Evolutionary conservation across 2,113 vertebrate species (phyloP).

Genomic region (Scortum barcoo): DNA sequence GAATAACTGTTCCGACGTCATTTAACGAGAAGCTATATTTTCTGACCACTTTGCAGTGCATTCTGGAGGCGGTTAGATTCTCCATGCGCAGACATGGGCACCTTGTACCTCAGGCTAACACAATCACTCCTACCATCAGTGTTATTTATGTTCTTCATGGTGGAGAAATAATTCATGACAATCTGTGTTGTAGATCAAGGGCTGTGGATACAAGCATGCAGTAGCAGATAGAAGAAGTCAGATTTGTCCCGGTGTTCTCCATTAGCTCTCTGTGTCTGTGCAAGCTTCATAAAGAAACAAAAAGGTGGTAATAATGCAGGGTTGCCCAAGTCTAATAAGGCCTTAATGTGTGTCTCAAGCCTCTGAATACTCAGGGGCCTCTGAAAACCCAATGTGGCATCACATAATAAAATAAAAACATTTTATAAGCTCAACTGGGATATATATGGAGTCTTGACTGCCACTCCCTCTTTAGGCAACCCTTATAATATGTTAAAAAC

Average conservation of each 20-base stretch:
- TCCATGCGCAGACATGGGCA: not conserved
- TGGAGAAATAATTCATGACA: conserved; percentile 3
- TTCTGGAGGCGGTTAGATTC: conserved; percentile 47
- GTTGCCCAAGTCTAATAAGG: not conserved
- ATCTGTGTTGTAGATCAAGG: conserved; percentile 20
- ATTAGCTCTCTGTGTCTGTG: not conserved
- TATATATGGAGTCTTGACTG: not conserved
- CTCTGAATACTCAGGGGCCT: no score
- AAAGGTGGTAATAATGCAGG: not conserved
- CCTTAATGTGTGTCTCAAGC: not conserved
- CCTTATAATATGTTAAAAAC: not conserved
- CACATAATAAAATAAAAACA: not conserved
- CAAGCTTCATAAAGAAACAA: not conserved
- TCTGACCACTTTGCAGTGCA: conserved; percentile 52
- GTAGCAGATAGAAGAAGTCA: not conserved
- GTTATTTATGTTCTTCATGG: conserved; percentile 38
- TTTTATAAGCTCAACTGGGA: not conserved
- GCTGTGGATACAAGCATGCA: not conserved
- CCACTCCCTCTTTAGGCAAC: not conserved
- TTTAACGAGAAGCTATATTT: conserved; percentile 73
- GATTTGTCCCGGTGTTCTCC: not conserved
- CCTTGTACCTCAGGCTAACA: not conserved
- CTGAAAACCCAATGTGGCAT: not conserved
- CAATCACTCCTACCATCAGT: not conserved
- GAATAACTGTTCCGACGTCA: conserved; percentile 53